Base-by-base conservation (phyloP, 1,140 invertebrate species). In the Zophobas atratus region DNA sequence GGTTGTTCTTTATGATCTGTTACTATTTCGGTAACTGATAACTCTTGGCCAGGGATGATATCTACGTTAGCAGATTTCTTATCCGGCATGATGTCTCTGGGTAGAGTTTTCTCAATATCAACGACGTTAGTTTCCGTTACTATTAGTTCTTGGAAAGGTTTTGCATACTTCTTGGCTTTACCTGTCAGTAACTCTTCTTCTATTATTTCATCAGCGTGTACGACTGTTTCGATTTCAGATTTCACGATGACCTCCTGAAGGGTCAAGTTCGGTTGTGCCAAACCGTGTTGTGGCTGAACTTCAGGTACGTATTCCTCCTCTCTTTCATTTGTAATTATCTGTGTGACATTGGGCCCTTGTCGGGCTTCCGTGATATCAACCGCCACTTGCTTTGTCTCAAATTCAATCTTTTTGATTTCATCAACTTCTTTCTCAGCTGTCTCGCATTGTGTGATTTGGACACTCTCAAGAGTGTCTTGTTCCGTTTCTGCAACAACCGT, bases 371-470 rank as follows among this genome's bases (percentile, higher is more conserved):
- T 84, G 8, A 91, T 79, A 79, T 90, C 87, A 41, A 91, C 56
- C 77, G 78, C 84, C 0, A 89, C 91, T 49, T 81, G 83, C 81
- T 91, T 90, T 38, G 76, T 74, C 48, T 88, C 87, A n/a, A 89
- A 89, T 79, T 82, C 84, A 1, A 85, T 43, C 33, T 89, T 85
- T 75, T 82, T 82, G 5, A 80, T 83, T 77, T 89, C 88, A 77
- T 87, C 75, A 56, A 86, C 85, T 88, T 92, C 91, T 80, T 90
- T 92, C 81, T 92, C 90, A 3, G 86, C 88, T 33, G 86, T 79
- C 84, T 90, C 84, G 79, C 89, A 87, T 79, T 91, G 82, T 49
- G 83, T 85, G 2, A 92, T 81, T 57, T 88, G 84, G 20, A 92
- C 60, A 74, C 88, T 87, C 86, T 91, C 87, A 90, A 78, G 20